Base-by-base conservation (phyloP, 2,113 vertebrate genomes). In the Macroglossus sobrinus region DNA sequence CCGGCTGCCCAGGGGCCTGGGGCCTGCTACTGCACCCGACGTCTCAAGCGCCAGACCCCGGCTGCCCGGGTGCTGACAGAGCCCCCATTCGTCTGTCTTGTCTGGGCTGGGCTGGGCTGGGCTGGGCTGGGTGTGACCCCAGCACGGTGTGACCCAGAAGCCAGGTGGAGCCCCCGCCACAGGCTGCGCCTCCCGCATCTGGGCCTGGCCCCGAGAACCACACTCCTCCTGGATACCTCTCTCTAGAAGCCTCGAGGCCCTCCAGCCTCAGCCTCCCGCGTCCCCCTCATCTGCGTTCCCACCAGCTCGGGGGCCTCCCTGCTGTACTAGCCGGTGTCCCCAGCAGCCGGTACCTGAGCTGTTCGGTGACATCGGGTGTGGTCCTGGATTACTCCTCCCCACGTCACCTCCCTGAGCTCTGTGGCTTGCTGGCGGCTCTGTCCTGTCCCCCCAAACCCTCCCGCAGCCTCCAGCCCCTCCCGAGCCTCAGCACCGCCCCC, bases 191-290 rank as follows among this genome's bases (percentile, higher is more conserved):
- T 45, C 22, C 13, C 55, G 13, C 35, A 28, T 50, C 57, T 5
- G 22, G 53, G 63, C 80, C 79, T 4, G 10, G n/a, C 47, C 84
- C 75, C 59, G 12, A 12, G 21, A n/a, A 14, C 43, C 69, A 16
- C 40, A 5, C 40, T 30, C 14, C 43, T 53, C 43, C 3, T 47
- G 76, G 33, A 8, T 3, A 3, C 26, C 63, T 13, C 28, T 81
- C 71, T 24, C 78, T 69, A 18, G 68, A 78, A 75, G 43, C 53
- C 69, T 61, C 38, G 0, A 9, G 45, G 76, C 8, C 63, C 33
- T n/a, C 38, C 43, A 14, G 12, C n/a, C 3, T 18, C 11, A 0
- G 2, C 24, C 6, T 28, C 9, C 4, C 0, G 0, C 1, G 35
- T 9, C 4, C 16, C 15, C 55, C 8, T 21, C 72, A 2, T 3